A percentile compares a stretch with the other conserved stretches of the same genome.
Conservation (phyloP, 37 sponge, comb jelly and placozoan genomes). For the Mnemiopsis leidyi region DNA sequence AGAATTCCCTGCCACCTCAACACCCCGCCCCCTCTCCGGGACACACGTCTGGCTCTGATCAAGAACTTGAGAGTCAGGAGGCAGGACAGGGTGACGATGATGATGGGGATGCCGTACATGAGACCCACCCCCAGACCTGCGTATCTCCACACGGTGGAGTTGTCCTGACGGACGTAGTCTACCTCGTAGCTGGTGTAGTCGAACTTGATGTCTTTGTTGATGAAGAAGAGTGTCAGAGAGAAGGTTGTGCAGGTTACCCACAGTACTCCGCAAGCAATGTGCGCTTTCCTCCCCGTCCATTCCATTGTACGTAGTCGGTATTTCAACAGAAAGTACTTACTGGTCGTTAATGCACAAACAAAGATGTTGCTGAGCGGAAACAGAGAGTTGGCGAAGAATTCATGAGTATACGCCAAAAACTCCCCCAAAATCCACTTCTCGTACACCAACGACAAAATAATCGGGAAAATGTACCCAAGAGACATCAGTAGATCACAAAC, state of each 20-base stretch:
- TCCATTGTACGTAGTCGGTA: not conserved
- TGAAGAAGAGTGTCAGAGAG: not conserved
- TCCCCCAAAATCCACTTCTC: not conserved
- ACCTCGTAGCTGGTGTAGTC: not conserved
- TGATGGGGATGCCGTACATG: not conserved
- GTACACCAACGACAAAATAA: not conserved
- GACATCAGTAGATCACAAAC: not conserved
- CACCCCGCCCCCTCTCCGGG: not conserved
- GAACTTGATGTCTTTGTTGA: not conserved
- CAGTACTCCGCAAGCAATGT: not conserved
- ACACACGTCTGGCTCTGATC: not conserved
- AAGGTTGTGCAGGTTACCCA: not conserved
- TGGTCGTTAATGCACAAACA: not conserved
- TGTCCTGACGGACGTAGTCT: not conserved
- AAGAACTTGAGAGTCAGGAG: not conserved
- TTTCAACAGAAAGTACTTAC: not conserved
- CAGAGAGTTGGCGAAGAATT: not conserved
- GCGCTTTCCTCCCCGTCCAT: not conserved
- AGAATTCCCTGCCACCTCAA: not conserved
- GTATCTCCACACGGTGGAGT: not conserved
- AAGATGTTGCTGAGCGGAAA: not conserved
- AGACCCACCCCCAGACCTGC: not conserved
- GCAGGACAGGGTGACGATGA: not conserved
- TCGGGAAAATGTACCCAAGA: not conserved
- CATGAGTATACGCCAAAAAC: not conserved